phyloP scores from a whole-genome alignment of 2,888 invertebrate genomes.

The Cosmia pyralina region DNA sequence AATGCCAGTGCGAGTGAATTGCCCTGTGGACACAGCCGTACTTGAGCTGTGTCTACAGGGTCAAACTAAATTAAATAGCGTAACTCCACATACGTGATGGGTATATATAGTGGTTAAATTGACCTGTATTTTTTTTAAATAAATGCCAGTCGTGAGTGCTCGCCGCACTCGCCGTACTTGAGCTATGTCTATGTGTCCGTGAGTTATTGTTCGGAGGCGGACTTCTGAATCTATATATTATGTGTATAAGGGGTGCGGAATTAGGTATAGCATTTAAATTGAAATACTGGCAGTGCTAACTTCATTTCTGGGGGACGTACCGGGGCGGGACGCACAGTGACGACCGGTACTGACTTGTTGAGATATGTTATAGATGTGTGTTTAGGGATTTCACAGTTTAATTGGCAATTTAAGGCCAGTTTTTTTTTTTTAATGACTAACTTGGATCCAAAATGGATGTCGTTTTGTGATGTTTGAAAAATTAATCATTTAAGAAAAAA shows the following conservation, averaged over 20 bases:
- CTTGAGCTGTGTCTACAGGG: neutral
- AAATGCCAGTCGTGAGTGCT: neutral
- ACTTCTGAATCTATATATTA: slow-evolving; percentile 6
- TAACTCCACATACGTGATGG: too few species aligned
- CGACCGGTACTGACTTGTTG: slow-evolving; percentile 18
- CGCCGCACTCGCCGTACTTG: neutral
- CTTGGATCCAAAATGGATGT: neutral
- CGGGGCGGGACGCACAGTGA: slow-evolving; percentile 70
- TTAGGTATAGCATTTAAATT: slow-evolving; percentile 87
- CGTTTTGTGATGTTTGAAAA: neutral
- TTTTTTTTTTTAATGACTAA: neutral
- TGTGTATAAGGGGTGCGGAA: slow-evolving; percentile 74
- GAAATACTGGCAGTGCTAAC: slow-evolving; percentile 85
- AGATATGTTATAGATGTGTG: slow-evolving; percentile 21
- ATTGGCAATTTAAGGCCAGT: neutral
- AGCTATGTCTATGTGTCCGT: neutral
- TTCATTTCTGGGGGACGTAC: slow-evolving; percentile 84
- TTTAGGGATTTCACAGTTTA: neutral
- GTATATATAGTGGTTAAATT: too few species aligned
- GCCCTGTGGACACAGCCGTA: too few species aligned
- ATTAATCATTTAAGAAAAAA: neutral
- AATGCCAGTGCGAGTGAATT: neutral
- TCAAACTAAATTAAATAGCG: too few species aligned
- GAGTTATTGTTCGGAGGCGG: too few species aligned
- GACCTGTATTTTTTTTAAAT: too few species aligned